Conservation (phyloP, 2,113 vertebrate species). For the Isichthys henryi region DNA sequence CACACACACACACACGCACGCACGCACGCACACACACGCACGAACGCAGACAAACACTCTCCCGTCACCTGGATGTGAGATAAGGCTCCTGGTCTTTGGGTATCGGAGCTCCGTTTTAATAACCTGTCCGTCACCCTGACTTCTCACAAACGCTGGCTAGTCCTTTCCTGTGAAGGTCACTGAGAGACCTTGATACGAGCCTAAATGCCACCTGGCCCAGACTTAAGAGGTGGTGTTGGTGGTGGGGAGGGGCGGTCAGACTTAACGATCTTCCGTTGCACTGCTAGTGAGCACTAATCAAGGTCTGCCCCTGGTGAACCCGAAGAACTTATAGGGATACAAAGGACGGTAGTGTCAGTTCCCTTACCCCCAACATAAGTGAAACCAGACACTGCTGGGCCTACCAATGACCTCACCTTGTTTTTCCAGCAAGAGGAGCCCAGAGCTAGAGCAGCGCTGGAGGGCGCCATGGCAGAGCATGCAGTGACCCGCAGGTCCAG, state of each 20-base stretch:
- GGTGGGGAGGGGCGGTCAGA: not conserved
- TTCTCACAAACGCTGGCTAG: not conserved
- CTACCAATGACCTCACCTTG: conserved; percentile 56
- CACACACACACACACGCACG: not conserved
- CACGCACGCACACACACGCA: too few species aligned
- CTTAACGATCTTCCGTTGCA: not conserved
- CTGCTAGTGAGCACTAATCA: not conserved
- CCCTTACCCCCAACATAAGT: conserved; percentile 8
- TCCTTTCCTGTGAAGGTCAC: not conserved
- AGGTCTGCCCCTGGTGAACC: conserved; percentile 8
- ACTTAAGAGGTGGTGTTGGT: not conserved
- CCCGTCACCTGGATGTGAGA: not conserved
- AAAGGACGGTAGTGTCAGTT: conserved; percentile 28
- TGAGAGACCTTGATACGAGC: not conserved
- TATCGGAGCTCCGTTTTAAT: not conserved
- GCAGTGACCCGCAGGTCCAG: not conserved
- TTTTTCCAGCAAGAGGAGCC: conserved; percentile 36
- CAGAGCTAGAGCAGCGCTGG: conserved; percentile 10
- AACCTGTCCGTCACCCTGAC: not conserved
- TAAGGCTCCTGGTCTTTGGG: not conserved
- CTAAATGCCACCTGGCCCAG: not conserved
- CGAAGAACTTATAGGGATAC: conserved; percentile 11
- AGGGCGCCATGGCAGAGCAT: not conserved
- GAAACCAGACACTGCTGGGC: conserved; percentile 25
- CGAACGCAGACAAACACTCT: not conserved